Base-by-base conservation (phyloP, 2,888 invertebrate species). In the Raillietiella orientalis region DNA sequence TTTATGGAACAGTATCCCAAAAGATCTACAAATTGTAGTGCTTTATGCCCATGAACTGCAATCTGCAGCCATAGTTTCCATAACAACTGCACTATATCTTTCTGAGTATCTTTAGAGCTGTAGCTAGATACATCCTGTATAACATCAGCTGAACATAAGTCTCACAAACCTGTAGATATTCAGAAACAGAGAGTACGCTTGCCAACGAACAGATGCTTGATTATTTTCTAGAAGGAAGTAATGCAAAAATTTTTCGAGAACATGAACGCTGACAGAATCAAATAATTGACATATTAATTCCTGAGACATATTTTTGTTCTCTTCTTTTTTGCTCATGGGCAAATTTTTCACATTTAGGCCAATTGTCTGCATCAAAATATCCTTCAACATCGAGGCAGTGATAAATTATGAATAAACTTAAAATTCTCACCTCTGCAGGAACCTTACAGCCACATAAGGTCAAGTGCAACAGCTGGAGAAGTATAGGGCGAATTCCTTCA, bases 1-100 rank as follows among this genome's bases (percentile, higher is more conserved):
- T 75, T 75, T 13, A 93, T 55, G 0, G 84, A 75, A 42, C 90
- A 75, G 46, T 77, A 90, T 0, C 90, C 87, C 4, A 93, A 58
- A 0, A 96, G 56, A 45, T 96, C 93, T 1, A 90, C 84, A 49
- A 90, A 90, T 46, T 93, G 90, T 0, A 79, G 71, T 0, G 87
- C 84, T 45, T 87, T 74, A 3, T 75, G 60, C 1, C 93, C 93
- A 42, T 77, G 82, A 28, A 66, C 62, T 2, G 82, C 74, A 28
- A 90, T 51, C 24, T 70, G 52, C 2, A 77, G 74, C 84, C 87
- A 90, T 34, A 90, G 52, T 23, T 63, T 60, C 87, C 87, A 87
- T 39, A 90, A 50, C 16, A 77, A 52, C 25, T 70, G 69, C 6
- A 87, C 55, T 16, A 90, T 44, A 2, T 56, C 53, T 35, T 72